Base-by-base conservation (phyloP, 2,888 invertebrate genomes). In the Poecilobothrus nobilitatus region DNA sequence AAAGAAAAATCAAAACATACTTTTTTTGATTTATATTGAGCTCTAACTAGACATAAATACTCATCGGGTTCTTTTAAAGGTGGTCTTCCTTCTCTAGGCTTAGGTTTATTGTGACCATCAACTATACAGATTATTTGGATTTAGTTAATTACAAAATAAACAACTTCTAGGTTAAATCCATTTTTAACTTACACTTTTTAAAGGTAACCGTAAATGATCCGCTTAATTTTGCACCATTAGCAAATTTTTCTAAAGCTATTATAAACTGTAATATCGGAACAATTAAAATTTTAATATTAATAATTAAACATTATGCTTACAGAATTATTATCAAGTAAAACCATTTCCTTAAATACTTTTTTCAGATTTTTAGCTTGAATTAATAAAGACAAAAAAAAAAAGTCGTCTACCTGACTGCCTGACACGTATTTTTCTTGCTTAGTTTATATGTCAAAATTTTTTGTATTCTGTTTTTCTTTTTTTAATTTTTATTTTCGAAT, bases 141-240 rank as follows among this genome's bases (percentile, higher is more conserved):
- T 68, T 68, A 69, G n/a, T n/a, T n/a, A 63, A 15, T 63, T 62
- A 22, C 41, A 10, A 63, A 37, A 67, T 63, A 71, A 69, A 69
- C 15, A 66, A 18, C 44, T 27, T 27, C 27, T 6, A 53, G 63
- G 53, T 18, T 63, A 61, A 68, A 64, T 68, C 67, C 63, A 61
- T 63, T 68, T 20, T 61, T 18, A n/a, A 87, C 92, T 89, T 87
- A 94, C 95, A 97, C 86, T 93, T 87, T 84, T 97, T 97, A 87
- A 97, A 94, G 63, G 94, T 94, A 81, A 97, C 87, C 62, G 88
- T 88, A 66, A 97, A 90, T 65, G 93, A 89, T 67, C 94, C 94
- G 72, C 87, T 85, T 69, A 83, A 78, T 75, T 91, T 89, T n/a
- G 94, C 89, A 78, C 90, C 91, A 81, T 91, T 91, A 78, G 96